phyloP scores from a whole-genome alignment of 1,140 invertebrate genomes.

The Penaeus vannamei region DNA sequence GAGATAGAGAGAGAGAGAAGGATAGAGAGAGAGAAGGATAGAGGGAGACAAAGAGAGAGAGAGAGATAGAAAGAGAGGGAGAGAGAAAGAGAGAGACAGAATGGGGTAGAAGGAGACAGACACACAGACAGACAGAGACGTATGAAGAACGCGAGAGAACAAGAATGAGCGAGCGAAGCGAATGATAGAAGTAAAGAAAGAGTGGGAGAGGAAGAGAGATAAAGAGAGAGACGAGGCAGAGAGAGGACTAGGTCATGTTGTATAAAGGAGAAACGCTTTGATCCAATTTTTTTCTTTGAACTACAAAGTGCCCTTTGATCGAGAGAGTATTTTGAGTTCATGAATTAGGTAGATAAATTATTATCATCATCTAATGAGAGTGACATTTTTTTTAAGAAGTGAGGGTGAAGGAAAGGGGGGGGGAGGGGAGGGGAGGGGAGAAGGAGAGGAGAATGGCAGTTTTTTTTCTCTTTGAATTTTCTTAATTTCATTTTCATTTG shows the following conservation, averaged over 20 bases:
- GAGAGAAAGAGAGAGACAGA: slow-evolving; percentile 31
- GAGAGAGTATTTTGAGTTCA: slow-evolving; percentile 32
- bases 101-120: not conserved
- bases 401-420: not conserved
- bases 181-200: not conserved
- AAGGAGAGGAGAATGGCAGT: not conserved
- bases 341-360: slow-evolving; percentile 55
- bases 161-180: too few relatives aligned
- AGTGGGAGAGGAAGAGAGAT: not conserved
- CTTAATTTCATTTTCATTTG: not conserved
- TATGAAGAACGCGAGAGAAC: too few relatives aligned
- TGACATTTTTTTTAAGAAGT: slow-evolving; percentile 2
- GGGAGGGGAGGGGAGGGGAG: not conserved
- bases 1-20: not conserved
- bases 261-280: slow-evolving; percentile 40
- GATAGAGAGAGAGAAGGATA: slow-evolving; percentile 40
- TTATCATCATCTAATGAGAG: slow-evolving; percentile 30
- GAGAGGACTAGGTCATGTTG: not conserved
- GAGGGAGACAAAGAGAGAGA: not conserved
- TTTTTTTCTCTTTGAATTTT: not conserved
- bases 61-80: slow-evolving; percentile 14
- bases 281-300: slow-evolving; percentile 52
- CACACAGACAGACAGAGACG: not conserved
- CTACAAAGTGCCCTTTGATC: slow-evolving; percentile 52
- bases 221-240: not conserved